Base-by-base conservation (phyloP, 2,888 invertebrate genomes). In the Andrena marginata region DNA sequence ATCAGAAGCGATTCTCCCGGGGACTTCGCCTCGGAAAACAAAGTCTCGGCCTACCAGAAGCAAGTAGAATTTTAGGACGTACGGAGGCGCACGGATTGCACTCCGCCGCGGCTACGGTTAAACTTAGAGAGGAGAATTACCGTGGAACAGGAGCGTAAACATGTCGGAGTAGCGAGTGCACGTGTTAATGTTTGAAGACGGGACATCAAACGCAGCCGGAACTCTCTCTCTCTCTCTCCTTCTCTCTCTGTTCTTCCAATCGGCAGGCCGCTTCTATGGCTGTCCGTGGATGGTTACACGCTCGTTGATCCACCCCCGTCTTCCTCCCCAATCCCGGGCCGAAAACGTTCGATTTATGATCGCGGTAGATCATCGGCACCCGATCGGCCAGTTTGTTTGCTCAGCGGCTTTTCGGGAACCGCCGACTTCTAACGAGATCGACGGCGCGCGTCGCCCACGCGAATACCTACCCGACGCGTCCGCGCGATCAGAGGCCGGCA, bases 131-230 rank as follows among this genome's bases (percentile, higher is more conserved):
- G 85, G 84, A 79, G 86, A 87, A 87, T 87, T 86, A 88, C 87
- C 83, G 83, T 77, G 79, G 87, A 88, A 84, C 88, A 83, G 79
- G 88, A 88, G 90, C 88, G 92, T 93, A 93, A 94, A 93, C 93
- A 93, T 88, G 90, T 91, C 91, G 90, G 91, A 92, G 92, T 90
- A 92, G 92, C 88, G 87, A 89, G 90, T 91, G 91, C 92, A 91
- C 92, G 92, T 93, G 92, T 93, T 92, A 90, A 91, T 90, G 91
- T 93, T 93, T 93, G 90, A 92, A 56, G 56, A 91, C 91, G 92
- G 92, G 93, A 93, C 93, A 93, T 93, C 93, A 93, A 93, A 93
- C 92, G 92, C 91, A 82, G 84, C 88, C 88, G 90, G 89, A 91
- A 90, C 78, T 80, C 79, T 87, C 87, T 31, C 31, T 87, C 87